Percentiles rank a stretch among this genome's conserved stretches.
Conservation (phyloP, 2,797 vertebrate genomes). For the Brotula barbata region DNA sequence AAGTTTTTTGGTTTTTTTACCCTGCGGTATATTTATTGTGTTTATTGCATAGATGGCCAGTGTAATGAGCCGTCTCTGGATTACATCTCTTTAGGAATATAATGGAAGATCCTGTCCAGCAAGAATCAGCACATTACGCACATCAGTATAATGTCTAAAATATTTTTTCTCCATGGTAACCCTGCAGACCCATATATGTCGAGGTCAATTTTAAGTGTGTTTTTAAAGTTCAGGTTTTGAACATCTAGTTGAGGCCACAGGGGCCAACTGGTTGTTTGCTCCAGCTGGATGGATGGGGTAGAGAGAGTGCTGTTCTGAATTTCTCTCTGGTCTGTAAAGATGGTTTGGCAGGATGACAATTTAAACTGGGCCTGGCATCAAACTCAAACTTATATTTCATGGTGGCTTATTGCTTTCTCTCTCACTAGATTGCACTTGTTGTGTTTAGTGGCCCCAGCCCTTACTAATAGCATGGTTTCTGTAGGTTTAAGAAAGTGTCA, state of each 20-base stretch:
- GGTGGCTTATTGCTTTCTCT: constrained; percentile 82
- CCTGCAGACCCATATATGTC: constrained; percentile 27
- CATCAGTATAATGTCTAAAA: constrained; percentile 55
- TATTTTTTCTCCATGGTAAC: constrained; percentile 59
- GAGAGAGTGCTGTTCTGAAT: constrained; percentile 64
- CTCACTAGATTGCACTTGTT: constrained; percentile 75
- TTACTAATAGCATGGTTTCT: too few species aligned
- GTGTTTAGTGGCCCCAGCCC: constrained; percentile 50
- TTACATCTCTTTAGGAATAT: constrained; percentile 55
- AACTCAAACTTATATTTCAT: constrained; percentile 82
- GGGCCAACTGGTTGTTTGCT: constrained; percentile 54
- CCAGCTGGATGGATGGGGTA: constrained; percentile 61
- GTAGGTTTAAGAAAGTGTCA: too few species aligned
- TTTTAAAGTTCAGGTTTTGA: constrained; percentile 56
- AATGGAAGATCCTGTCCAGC: constrained; percentile 49
- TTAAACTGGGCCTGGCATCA: constrained; percentile 80
- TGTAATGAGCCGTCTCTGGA: constrained; percentile 69
- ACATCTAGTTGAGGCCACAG: constrained; percentile 54
- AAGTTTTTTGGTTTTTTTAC: constrained; percentile 70
- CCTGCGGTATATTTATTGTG: constrained; percentile 71
- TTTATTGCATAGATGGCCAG: constrained; percentile 75
- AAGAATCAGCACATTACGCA: constrained; percentile 48
- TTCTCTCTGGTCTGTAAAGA: constrained; percentile 76
- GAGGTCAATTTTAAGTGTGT: constrained; percentile 43
- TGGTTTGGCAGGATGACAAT: constrained; percentile 82